Conservation (phyloP, 2,797 vertebrate species). For the Pitangus sulphuratus region DNA sequence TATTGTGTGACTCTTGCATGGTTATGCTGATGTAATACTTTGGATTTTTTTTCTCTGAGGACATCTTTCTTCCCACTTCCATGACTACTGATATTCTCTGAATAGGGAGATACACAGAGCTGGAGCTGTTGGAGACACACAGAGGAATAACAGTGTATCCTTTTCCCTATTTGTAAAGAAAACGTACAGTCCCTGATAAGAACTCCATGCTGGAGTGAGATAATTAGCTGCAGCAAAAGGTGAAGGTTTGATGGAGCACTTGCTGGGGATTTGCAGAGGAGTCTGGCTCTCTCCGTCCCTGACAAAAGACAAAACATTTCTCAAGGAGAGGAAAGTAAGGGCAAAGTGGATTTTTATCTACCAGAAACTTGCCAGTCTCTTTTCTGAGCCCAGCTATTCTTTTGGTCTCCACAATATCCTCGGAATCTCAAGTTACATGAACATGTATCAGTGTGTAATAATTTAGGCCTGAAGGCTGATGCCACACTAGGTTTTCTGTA, state of each 20-base stretch:
- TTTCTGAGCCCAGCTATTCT: background rate
- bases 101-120: background rate
- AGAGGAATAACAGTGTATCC: background rate
- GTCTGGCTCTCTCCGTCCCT: background rate
- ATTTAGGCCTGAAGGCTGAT: background rate
- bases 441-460: background rate
- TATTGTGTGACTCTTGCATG: background rate
- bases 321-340: background rate
- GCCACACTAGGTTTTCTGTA: background rate
- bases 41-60: background rate
- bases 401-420: background rate
- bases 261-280: background rate
- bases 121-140: fast-evolving
- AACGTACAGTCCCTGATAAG: background rate
- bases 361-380: background rate
- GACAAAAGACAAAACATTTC: background rate
- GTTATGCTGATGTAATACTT: background rate
- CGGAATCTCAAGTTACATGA: background rate
- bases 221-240: slow-evolving; percentile 13
- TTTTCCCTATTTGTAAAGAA: background rate
- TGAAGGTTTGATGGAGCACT: slow-evolving; percentile 7
- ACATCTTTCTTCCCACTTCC: background rate
- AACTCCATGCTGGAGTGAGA: background rate
- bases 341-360: background rate
- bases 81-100: background rate